Percentiles rank a stretch among this genome's conserved stretches.
Evolutionary conservation across 2,797 vertebrate species (phyloP).

Genomic region (Eulemur rubriventer): DNA sequence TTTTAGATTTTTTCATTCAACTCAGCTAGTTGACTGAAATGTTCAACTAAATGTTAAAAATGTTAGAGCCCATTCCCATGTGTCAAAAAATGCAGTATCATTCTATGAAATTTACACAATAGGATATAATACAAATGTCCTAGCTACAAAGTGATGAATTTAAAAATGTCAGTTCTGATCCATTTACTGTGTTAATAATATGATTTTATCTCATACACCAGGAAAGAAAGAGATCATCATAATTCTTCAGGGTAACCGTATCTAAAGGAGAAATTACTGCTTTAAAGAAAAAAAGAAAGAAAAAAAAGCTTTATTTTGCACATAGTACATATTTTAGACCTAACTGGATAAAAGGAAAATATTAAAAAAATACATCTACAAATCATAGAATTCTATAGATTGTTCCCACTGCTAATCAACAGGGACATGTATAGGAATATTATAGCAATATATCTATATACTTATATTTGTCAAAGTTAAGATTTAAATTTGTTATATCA

Average conservation of each 20-base stretch:
- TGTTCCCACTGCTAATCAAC: not conserved
- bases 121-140: conserved; percentile 35
- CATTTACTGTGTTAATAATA: conserved; percentile 1
- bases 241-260: not conserved
- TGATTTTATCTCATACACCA: conserved; percentile 14
- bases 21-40: conserved; percentile 26
- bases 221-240: not conserved
- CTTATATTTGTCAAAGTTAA: conserved; percentile 42
- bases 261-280: not conserved
- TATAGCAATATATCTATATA: conserved; percentile 30
- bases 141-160: conserved; percentile 16
- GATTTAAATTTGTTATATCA: conserved; percentile 38
- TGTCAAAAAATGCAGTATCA: conserved; percentile 47
- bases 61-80: conserved; percentile 24
- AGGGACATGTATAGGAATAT: conserved; percentile 7
- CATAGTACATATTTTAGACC: conserved; percentile 59
- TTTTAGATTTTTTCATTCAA: conserved; percentile 54
- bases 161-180: conserved; percentile 25
- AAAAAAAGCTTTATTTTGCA: not conserved
- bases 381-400: not conserved
- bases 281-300: not conserved
- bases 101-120: conserved; percentile 40
- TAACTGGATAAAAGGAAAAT: conserved; percentile 38
- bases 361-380: conserved; percentile 44
- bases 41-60: conserved; percentile 45